phyloP scores from a whole-genome alignment of 53 echinoderm and acorn worm genomes.

The Pentamera pediparva region DNA sequence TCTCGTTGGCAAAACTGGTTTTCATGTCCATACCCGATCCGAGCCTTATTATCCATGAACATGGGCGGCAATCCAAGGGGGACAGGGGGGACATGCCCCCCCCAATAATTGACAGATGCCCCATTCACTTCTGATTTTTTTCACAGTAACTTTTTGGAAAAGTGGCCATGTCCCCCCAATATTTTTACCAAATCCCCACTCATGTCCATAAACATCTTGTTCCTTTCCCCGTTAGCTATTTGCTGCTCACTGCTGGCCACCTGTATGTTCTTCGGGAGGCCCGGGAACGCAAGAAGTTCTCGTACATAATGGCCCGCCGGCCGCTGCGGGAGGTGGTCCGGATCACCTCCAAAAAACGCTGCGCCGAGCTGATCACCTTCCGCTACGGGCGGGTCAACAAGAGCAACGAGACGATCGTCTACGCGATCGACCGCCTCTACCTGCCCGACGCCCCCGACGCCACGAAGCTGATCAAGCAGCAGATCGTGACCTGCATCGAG shows the following conservation, averaged over 20 bases:
- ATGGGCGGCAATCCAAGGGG: no score
- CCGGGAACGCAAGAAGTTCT: slow-evolving; percentile 64
- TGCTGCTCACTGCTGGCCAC: slow-evolving; percentile 73
- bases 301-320: slow-evolving; percentile 84
- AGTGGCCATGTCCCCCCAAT: no score
- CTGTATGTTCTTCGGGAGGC: slow-evolving; percentile 81
- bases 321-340: slow-evolving; percentile 76
- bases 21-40: no score
- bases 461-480: slow-evolving; percentile 84
- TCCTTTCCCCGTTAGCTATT: slow-evolving; percentile 39
- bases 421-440: slow-evolving; percentile 70
- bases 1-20: no score
- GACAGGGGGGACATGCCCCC: no score
- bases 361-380: slow-evolving; percentile 95
- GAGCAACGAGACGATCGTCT: slow-evolving; percentile 58
- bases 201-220: no score
- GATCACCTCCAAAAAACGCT: slow-evolving; percentile 96
- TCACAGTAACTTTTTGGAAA: no score
- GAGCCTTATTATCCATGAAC: no score
- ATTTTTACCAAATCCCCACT: no score
- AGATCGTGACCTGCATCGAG: slow-evolving; percentile 62
- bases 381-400: slow-evolving; percentile 76
- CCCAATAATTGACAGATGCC: no score
- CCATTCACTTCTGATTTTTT: no score
- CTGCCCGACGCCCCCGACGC: slow-evolving; percentile 81